Percentiles rank a stretch among this genome's conserved stretches.
These are phyloP conservation scores for Erebia epiphron DNA, from an alignment of 2,888 invertebrate genomes.

Conservation along the genomic window DNA sequence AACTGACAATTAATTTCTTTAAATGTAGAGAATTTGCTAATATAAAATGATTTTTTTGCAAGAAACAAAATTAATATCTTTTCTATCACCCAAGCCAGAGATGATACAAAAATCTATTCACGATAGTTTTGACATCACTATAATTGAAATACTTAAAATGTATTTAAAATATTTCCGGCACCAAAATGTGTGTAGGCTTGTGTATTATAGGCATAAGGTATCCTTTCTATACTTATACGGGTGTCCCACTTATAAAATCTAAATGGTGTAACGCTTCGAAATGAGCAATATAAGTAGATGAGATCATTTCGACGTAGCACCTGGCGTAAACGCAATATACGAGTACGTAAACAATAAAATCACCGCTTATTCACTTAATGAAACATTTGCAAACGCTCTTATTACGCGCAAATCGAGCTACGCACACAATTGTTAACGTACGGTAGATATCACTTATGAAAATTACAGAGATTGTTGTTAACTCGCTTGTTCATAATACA, in stretches of 20 bases:
- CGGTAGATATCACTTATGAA: constrained; percentile 20
- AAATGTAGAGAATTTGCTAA: too few relatives aligned
- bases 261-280: constrained; percentile 42
- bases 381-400: constrained; percentile 20
- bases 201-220: background rate
- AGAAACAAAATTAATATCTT: too few relatives aligned
- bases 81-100: too few relatives aligned
- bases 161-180: background rate
- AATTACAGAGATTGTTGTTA: constrained; percentile 15
- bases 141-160: too few relatives aligned
- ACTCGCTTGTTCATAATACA: background rate
- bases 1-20: too few relatives aligned
- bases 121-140: too few relatives aligned
- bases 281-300: constrained; percentile 72
- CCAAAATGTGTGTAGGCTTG: background rate
- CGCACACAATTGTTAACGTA: constrained; percentile 18
- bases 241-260: constrained; percentile 23
- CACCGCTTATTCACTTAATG: constrained; percentile 40
- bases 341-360: constrained; percentile 49
- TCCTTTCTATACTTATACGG: constrained; percentile 20
- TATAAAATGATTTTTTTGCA: too few relatives aligned
- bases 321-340: constrained; percentile 54
- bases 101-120: too few relatives aligned
- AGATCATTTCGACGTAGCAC: constrained; percentile 64
- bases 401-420: constrained; percentile 15